Evolutionary conservation across 2,888 invertebrate genomes (phyloP).

Genomic region (Drosophila mimica): DNA sequence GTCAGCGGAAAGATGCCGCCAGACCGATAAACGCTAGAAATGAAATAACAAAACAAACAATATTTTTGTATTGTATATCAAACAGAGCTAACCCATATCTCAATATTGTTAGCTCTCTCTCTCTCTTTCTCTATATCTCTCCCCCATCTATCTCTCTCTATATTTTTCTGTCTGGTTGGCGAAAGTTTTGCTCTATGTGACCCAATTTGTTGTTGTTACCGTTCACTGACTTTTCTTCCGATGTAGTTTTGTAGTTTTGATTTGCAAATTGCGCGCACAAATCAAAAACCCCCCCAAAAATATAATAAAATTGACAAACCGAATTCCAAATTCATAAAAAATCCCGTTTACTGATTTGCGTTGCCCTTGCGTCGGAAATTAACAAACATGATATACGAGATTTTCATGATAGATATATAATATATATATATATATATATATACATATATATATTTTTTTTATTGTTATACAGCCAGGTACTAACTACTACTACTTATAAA

Average conservation of each 20-base stretch:
- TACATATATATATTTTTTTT: not conserved
- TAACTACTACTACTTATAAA: not conserved
- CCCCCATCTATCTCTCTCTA: not conserved
- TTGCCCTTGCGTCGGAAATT: not conserved
- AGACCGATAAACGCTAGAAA: conserved; percentile 74
- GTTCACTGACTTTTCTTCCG: conserved; percentile 53
- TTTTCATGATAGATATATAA: not conserved
- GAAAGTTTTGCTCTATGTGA: conserved; percentile 55
- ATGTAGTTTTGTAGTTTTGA: conserved; percentile 36
- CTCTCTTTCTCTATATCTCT: not conserved
- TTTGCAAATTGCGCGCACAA: conserved; percentile 35
- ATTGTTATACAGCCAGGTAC: not conserved
- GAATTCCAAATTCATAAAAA: not conserved
- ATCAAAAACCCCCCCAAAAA: conserved; percentile 10
- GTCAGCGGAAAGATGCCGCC: conserved; percentile 76
- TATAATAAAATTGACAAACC: conserved; percentile 2
- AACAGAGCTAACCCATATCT: conserved; percentile 36
- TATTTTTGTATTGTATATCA: conserved; percentile 53
- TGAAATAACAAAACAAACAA: conserved; percentile 75
- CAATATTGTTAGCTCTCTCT: not conserved
- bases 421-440: no score
- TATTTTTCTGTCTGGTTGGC: conserved; percentile 19
- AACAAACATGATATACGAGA: conserved; percentile 2
- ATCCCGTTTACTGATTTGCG: not conserved
- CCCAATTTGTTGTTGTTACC: conserved; percentile 46